Base-by-base conservation (phyloP, 1,140 invertebrate genomes). In the Drosophila ironensis region DNA sequence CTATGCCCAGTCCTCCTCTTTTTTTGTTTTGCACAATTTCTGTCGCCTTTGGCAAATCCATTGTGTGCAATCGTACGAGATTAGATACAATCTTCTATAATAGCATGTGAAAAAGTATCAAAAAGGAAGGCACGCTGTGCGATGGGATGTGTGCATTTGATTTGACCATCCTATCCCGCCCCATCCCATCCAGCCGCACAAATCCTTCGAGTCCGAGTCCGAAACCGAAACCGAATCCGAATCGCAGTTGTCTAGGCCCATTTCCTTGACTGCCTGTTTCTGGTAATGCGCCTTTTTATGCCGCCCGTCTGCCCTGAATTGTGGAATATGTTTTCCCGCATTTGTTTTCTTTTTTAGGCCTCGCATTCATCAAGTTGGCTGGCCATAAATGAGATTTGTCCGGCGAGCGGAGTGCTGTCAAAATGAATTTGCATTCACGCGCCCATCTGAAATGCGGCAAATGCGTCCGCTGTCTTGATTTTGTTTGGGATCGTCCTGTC, bases 31-130 rank as follows among this genome's bases (percentile, higher is more conserved):
- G 22, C 52, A 12, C 44, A 54, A n/a, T 54, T 56, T 75, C 60
- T 77, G 69, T 69, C 76, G 76, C 78, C 80, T 67, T 73, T 38
- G 78, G 81, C 80, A 75, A 86, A 86, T 86, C 80, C 80, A 86
- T 86, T 86, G 80, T 86, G 80, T 86, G 81, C 80, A 86, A 86
- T 86, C 80, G 80, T 51, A 80, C 61, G 74, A 87, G 80, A 86
- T 86, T 86, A 86, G 80, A 86, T 86, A 86, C 80, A 86, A 86
- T 86, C 80, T 84, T 80, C 81, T 64, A 72, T 84, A 84, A 86
- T 84, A 75, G 80, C 69, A 52, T 73, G 57, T 54, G 69, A 38
- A 59, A 30, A 16, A 44, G 11, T 19, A 30, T 14, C 14, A 24
- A 7, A 14, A 12, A 52, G 38, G 3, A 19, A 22, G 51, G 40